A percentile compares a stretch with the other conserved stretches of the same genome.
These are phyloP conservation scores for Ammodytes dubius DNA, from an alignment of 2,113 vertebrate species.

Conservation along the genomic window DNA sequence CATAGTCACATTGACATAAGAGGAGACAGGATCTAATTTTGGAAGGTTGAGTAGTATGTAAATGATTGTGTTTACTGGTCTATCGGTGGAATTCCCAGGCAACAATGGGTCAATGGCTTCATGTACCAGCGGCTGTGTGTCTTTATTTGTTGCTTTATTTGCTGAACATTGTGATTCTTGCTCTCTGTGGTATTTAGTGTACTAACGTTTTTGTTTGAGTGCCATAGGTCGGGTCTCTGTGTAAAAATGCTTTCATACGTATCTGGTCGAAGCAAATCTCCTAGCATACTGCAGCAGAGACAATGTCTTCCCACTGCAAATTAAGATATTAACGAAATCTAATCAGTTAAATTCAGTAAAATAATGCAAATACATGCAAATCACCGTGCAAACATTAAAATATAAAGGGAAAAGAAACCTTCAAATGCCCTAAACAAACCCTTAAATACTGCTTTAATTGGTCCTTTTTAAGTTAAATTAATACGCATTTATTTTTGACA, in stretches of 20 bases:
- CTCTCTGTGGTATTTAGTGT: neutral
- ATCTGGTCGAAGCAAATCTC: neutral
- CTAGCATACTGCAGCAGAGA: neutral
- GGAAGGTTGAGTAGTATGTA: conserved; percentile 15
- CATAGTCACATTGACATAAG: neutral
- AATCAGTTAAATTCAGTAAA: neutral
- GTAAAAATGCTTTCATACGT: too few species aligned
- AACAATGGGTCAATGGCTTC: conserved; percentile 23
- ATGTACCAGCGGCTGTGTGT: neutral
- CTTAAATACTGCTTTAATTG: too few species aligned
- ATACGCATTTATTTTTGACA: neutral
- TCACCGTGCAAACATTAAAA: neutral
- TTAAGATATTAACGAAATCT: neutral
- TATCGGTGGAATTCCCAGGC: conserved; percentile 28
- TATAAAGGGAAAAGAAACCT: neutral
- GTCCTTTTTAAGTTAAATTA: neutral
- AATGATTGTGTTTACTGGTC: conserved; percentile 48
- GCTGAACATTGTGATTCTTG: neutral
- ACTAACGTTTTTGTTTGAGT: too few species aligned
- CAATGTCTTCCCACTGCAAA: neutral
- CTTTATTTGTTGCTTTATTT: neutral
- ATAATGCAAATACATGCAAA: neutral
- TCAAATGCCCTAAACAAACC: neutral
- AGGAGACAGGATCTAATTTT: conserved; percentile 16
- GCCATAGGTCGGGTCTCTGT: neutral